Percentiles rank a stretch among this genome's conserved stretches.
These are phyloP conservation scores for Diarsia brunnea DNA, from an alignment of 2,888 invertebrate genomes.

Conservation along the genomic window DNA sequence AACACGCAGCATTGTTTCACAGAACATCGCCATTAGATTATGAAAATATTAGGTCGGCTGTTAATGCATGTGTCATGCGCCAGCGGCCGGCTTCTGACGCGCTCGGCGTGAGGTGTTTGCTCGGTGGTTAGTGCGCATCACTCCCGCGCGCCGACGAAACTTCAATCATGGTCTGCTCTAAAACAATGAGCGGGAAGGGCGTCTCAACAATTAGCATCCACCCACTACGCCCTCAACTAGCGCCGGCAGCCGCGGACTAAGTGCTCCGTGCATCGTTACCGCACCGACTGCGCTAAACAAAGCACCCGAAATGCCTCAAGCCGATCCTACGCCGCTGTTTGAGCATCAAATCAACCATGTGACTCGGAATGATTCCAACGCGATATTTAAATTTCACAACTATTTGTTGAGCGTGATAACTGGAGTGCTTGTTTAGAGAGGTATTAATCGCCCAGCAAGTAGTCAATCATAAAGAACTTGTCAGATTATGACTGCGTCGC, in stretches of 20 bases:
- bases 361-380: slow-evolving; percentile 78
- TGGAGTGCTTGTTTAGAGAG: slow-evolving; percentile 79
- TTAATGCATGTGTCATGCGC: slow-evolving; percentile 91
- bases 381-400: slow-evolving; percentile 81
- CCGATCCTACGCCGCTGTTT: slow-evolving; percentile 70
- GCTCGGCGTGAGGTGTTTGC: slow-evolving; percentile 80
- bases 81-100: slow-evolving; percentile 80
- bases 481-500: slow-evolving; percentile 85
- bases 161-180: slow-evolving; percentile 90
- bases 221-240: slow-evolving; percentile 86
- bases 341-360: slow-evolving; percentile 74
- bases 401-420: slow-evolving; percentile 81
- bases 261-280: slow-evolving; percentile 83
- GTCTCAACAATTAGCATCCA: slow-evolving; percentile 89
- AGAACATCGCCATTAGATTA: slow-evolving; percentile 91
- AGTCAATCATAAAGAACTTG: slow-evolving; percentile 86
- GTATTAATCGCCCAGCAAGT: slow-evolving; percentile 82
- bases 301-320: slow-evolving; percentile 68
- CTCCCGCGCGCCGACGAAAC: slow-evolving; percentile 85
- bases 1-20: slow-evolving; percentile 89
- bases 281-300: slow-evolving; percentile 79
- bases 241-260: slow-evolving; percentile 82
- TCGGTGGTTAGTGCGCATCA: slow-evolving; percentile 87
- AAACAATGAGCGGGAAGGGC: slow-evolving; percentile 90
- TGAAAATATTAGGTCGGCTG: slow-evolving; percentile 90